Evolutionary conservation across 2,888 invertebrate species (phyloP).

Genomic region (Nomada goodeniana): DNA sequence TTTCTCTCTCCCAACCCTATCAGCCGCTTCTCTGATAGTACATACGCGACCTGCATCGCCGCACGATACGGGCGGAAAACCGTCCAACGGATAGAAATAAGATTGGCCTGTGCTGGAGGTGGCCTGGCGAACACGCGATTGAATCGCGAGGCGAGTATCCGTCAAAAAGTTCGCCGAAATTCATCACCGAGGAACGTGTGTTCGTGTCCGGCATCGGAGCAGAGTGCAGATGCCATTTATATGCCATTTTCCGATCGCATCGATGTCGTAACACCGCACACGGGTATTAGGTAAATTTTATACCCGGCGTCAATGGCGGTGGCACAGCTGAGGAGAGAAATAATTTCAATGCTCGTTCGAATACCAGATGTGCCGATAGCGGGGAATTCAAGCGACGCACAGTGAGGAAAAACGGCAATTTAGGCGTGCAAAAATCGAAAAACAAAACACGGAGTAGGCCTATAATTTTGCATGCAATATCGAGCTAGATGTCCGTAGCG

Average conservation of each 20-base stretch:
- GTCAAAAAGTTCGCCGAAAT: slow-evolving; percentile 46
- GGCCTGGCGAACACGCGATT: slow-evolving; percentile 51
- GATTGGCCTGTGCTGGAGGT: slow-evolving; percentile 52
- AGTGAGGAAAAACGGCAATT: too few species aligned
- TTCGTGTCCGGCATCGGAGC: slow-evolving; percentile 31
- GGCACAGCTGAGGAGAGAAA: not conserved
- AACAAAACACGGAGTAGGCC: too few species aligned
- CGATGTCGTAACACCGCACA: slow-evolving; percentile 18
- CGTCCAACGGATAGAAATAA: slow-evolving; percentile 66
- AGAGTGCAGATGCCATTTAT: slow-evolving; percentile 4
- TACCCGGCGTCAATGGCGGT: not conserved
- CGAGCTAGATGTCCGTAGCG: too few species aligned
- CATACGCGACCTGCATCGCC: slow-evolving; percentile 68
- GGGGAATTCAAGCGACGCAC: too few species aligned
- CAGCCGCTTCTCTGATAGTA: slow-evolving; percentile 57
- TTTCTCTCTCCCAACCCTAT: slow-evolving; percentile 55
- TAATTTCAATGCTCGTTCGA: not conserved
- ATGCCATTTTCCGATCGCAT: slow-evolving; percentile 30
- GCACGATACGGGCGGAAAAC: slow-evolving; percentile 50
- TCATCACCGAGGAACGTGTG: slow-evolving; percentile 23
- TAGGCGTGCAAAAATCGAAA: too few species aligned
- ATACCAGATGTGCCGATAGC: too few species aligned
- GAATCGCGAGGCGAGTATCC: slow-evolving; percentile 44
- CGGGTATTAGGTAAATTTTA: not conserved
- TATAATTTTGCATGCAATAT: too few species aligned